A percentile compares a stretch with the other conserved stretches of the same genome.
phyloP scores from a whole-genome alignment of 2,797 vertebrate genomes.

The Malurus leucopterus region DNA sequence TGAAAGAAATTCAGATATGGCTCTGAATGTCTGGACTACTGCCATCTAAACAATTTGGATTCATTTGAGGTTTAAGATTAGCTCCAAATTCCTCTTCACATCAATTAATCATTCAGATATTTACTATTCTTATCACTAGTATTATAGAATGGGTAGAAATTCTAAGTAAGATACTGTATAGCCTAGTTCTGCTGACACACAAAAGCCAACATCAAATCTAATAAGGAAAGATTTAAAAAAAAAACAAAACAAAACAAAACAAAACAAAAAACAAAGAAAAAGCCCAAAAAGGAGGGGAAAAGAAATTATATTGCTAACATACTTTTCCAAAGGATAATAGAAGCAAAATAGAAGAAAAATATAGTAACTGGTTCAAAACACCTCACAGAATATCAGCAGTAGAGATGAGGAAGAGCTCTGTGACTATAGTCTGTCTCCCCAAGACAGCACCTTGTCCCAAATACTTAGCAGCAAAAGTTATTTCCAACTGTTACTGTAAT shows the following conservation, averaged over 20 bases:
- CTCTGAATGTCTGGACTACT: conserved; percentile 43
- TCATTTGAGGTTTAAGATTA: conserved; percentile 37
- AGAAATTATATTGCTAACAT: neutral
- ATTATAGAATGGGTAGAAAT: neutral
- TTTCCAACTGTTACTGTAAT: neutral
- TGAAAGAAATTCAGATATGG: conserved; percentile 58
- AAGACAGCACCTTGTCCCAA: neutral
- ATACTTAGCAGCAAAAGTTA: neutral
- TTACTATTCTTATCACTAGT: conserved; percentile 1
- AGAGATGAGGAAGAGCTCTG: neutral
- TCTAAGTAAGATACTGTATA: neutral
- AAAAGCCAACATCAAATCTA: neutral
- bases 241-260: neutral
- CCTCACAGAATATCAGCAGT: neutral
- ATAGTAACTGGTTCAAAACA: neutral
- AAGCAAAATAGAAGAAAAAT: neutral
- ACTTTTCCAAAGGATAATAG: neutral
- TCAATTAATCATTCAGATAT: conserved; percentile 41
- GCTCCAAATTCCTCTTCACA: conserved; percentile 37
- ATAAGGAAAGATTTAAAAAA: neutral
- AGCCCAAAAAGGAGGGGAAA: neutral
- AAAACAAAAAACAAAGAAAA: neutral
- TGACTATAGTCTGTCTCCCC: neutral
- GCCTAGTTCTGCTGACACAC: neutral
- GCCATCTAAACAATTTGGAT: conserved; percentile 50